Conservation (phyloP, 2,888 invertebrate genomes). For the Hyles lineata region DNA sequence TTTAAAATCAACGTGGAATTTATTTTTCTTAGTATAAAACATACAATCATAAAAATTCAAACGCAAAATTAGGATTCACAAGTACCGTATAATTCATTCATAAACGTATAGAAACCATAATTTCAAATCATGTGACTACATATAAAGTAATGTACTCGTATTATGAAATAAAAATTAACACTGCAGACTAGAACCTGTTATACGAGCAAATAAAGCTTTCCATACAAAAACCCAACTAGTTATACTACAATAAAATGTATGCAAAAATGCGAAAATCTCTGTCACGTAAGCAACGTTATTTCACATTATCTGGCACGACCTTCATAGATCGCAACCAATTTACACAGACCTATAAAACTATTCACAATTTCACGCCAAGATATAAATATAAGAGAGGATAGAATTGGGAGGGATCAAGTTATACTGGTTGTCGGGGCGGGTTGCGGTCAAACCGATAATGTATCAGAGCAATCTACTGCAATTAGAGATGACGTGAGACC, state of each 20-base stretch:
- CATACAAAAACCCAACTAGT: neutral
- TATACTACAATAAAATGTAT: neutral
- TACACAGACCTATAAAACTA: conserved; percentile 14
- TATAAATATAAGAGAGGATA: neutral
- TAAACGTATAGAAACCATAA: no score
- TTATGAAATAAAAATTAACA: no score
- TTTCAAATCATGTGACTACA: no score
- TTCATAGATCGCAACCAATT: conserved; percentile 33
- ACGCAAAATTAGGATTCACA: no score
- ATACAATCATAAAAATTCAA: no score
- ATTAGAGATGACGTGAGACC: conserved; percentile 72
- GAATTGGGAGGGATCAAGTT: conserved; percentile 45
- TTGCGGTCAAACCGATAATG: conserved; percentile 58
- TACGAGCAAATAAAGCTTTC: neutral
- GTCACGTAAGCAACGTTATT: conserved; percentile 32
- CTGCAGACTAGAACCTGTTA: neutral
- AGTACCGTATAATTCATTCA: no score
- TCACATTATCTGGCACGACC: conserved; percentile 34
- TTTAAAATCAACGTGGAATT: no score
- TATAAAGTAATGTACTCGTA: no score
- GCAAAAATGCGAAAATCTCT: conserved; percentile 28
- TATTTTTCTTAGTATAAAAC: no score
- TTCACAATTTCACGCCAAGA: neutral
- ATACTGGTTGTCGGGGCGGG: conserved; percentile 56
- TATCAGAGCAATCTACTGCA: conserved; percentile 63